Evolutionary conservation across 2,113 vertebrate genomes (phyloP).

Genomic region (Actenoides hombroni): DNA sequence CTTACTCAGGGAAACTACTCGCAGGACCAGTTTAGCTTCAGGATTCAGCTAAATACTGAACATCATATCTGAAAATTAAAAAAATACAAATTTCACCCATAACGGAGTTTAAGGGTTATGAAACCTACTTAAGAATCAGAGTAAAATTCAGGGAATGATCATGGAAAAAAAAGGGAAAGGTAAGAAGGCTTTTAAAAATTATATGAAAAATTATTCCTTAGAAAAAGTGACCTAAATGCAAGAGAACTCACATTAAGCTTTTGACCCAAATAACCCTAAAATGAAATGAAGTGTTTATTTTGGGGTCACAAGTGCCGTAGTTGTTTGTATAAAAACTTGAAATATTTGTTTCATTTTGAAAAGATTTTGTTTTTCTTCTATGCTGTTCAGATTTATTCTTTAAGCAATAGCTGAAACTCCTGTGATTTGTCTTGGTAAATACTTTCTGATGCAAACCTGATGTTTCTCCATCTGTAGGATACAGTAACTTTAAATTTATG

Average conservation of each 20-base stretch:
- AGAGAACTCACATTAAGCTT: not conserved
- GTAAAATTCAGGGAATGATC: not conserved
- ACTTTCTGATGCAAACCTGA: not conserved
- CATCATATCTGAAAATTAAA: not conserved
- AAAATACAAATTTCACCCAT: not conserved
- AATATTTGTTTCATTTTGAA: not conserved
- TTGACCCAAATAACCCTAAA: not conserved
- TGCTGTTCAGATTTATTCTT: not conserved
- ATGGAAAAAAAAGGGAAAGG: not conserved
- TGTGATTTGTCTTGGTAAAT: not conserved
- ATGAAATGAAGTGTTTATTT: not conserved
- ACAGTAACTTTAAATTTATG: not conserved
- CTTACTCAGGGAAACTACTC: not conserved
- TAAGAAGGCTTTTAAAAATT: not conserved
- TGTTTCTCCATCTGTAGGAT: not conserved
- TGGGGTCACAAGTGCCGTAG: not conserved
- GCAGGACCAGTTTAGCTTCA: not conserved
- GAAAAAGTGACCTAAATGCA: not conserved
- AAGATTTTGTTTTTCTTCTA: not conserved
- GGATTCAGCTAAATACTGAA: not conserved
- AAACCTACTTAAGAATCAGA: not conserved
- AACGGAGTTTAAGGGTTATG: not conserved
- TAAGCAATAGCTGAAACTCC: not conserved
- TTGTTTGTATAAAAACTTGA: not conserved
- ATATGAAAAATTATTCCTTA: not conserved